Base-by-base conservation (phyloP, 2,113 vertebrate genomes). In the Cyanocitta stelleri region DNA sequence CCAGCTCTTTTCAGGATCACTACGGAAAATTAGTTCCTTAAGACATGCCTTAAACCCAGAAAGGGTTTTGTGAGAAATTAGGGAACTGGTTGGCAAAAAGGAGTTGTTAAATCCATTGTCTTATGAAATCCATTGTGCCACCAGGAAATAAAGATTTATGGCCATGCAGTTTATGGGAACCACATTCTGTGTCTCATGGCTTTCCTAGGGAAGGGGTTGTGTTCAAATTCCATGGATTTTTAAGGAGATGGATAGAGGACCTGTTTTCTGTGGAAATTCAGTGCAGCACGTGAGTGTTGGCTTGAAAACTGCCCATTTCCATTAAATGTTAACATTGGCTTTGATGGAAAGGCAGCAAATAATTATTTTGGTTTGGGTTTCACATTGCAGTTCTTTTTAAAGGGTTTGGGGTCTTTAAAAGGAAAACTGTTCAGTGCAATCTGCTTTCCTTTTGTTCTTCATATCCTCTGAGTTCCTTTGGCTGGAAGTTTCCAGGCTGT, bases 21-120 rank as follows among this genome's bases (percentile, higher is more conserved):
- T 62, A 37, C 52, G 77, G 61, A 91, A 80, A 90, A 83, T 91
- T 14, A 85, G 52, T 89, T 90, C 94, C 80, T 94, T 27, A 76
- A 91, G 83, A 82, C 14, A 6, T 41, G 63, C 68, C 82, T 92
- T 51, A 84, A 94, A 96, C 27, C 13, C 44, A 43, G 69, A 27
- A 48, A n/a, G 46, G 58, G 41, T 72, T 39, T 92, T 51, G 62
- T 41, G 58, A 66, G 94, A 77, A 95, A 96, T 94, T 58, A 93
- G 87, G 67, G 62, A 69, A 48, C 32, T 37, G 27, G 10, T 51
- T 81, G 84, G 75, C 58, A 39, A 56, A 84, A 56, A 66, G 56
- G 67, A 82, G 26, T 87, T 54, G 43, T 89, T 78, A 66, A 78
- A 54, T 62, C 82, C 78, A 37, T 72, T 48, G 48, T 63, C 30